Evolutionary conservation across 2,888 invertebrate genomes (phyloP), one percentile per base, ranked within the genome.

Genomic region (Eutolmus rufibarbis): DNA sequence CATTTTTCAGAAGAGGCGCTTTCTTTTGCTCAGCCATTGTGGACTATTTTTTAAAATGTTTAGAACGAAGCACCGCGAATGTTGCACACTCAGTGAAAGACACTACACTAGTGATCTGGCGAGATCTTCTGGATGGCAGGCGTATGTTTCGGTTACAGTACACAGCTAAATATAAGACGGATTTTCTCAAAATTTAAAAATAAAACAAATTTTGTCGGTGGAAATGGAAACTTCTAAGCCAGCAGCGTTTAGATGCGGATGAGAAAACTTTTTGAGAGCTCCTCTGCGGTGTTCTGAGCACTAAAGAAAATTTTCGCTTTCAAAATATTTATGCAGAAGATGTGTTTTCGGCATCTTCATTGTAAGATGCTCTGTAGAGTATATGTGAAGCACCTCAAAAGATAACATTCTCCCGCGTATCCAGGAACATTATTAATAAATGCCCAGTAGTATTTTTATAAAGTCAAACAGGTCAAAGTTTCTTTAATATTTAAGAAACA

Each of bases 1-100:
- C 92, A 89, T 91, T 92, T 89, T 89, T 92, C 86, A 92, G 89
- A 87, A 92, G 90, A 87, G 92, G 92, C 89, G 92, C 92, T 90
- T 92, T 92, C 90, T 92, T 92, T 89, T 92, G 87, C 43, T 87
- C 87, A 40, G 87, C 78, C 87, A 87, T 87, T 7, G 14, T 81
- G 37, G 5, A 66, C 9, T 66, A 23, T 82, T 19, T 82, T 7
- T 56, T 82, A n/a, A 82, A 78, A 40, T 51, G 51, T 51, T 51
- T 19, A 37, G 16, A 76, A 34, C 31, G 66, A 74, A 46, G 19
- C 74, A 74, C 46, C 43, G n/a, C 43, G 16, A 40, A 81, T 19
- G 88, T 66, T 78, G 87, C 79, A 88, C 76, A 77, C 88, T 46
- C 84, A 78, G 76, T 87, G 87, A 88, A 88, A 88, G 88, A 88